Evolutionary conservation across 2,113 vertebrate genomes (phyloP).

Genomic region (Hyperoodon ampullatus): DNA sequence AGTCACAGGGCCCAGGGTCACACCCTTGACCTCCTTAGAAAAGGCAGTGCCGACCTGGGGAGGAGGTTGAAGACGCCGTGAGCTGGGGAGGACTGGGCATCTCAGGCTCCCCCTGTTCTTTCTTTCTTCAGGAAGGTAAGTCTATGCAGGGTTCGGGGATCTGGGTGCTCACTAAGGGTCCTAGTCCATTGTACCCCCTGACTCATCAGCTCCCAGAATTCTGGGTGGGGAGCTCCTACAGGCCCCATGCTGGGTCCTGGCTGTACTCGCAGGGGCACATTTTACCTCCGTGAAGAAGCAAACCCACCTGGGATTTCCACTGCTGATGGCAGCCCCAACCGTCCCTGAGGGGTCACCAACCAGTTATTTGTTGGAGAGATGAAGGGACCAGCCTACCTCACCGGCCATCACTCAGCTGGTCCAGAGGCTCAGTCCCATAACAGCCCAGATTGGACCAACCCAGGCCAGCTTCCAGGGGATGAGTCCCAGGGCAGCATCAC

Average conservation of each 20-base stretch:
- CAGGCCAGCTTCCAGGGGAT: neutral
- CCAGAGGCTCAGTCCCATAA: neutral
- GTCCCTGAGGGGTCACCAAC: neutral
- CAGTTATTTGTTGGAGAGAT: no score
- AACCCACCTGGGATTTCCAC: rapidly evolving
- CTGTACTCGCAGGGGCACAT: neutral
- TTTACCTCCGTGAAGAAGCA: neutral
- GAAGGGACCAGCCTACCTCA: neutral
- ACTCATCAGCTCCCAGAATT: neutral
- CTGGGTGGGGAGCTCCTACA: neutral
- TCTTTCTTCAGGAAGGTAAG: neutral
- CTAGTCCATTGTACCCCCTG: neutral
- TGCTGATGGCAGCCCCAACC: neutral
- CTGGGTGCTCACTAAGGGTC: neutral
- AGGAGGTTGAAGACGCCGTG: no score
- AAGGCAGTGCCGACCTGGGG: neutral
- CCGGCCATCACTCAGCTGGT: neutral
- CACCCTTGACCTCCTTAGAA: no score
- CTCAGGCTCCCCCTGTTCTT: neutral
- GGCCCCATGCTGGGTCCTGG: neutral
- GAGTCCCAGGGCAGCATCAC: neutral
- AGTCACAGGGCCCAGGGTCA: neutral
- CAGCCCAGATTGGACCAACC: neutral
- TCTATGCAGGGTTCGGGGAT: neutral
- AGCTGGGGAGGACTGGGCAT: neutral